phyloP scores from a whole-genome alignment of 2,888 invertebrate genomes.

The Pyrocoelia pectoralis region DNA sequence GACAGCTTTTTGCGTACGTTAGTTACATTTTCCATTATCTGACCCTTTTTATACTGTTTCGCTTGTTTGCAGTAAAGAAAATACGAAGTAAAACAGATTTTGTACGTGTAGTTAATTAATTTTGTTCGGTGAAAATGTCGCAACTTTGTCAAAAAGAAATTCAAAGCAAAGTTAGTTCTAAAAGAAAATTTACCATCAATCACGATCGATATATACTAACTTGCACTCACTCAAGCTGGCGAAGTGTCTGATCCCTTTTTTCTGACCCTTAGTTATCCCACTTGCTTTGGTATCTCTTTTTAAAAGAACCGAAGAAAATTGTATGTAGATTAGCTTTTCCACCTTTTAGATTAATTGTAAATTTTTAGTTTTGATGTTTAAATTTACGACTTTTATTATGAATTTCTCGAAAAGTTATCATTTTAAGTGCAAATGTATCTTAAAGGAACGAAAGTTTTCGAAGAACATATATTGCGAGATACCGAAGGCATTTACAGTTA shows the following conservation, averaged over 20 bases:
- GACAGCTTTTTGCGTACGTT: too few relatives aligned
- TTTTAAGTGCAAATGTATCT: slow-evolving; percentile 14
- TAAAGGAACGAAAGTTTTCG: slow-evolving; percentile 15
- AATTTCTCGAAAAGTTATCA: slow-evolving; percentile 5
- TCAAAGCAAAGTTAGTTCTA: slow-evolving; percentile 35
- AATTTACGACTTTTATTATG: slow-evolving; percentile 12
- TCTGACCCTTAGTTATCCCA: slow-evolving; percentile 41
- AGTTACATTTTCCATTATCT: too few relatives aligned
- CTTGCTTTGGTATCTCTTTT: slow-evolving; percentile 13
- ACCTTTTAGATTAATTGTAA: neutral
- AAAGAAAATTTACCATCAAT: slow-evolving; percentile 49
- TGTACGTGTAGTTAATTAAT: slow-evolving; percentile 2
- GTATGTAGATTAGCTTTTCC: slow-evolving; percentile 28
- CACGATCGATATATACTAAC: slow-evolving; percentile 48
- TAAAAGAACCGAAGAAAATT: slow-evolving; percentile 12
- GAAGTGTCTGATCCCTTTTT: slow-evolving; percentile 49
- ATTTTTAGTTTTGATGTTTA: too few relatives aligned
- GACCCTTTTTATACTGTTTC: too few relatives aligned
- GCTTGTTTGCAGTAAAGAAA: too few relatives aligned
- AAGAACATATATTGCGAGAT: slow-evolving; percentile 2
- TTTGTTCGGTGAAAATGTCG: slow-evolving; percentile 19
- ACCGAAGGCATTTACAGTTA: slow-evolving; percentile 4
- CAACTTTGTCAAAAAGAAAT: slow-evolving; percentile 28
- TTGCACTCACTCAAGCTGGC: slow-evolving; percentile 50
- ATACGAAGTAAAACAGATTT: too few relatives aligned